Conservation (phyloP, 2,888 invertebrate genomes). For the Polydrusus tereticollis region DNA sequence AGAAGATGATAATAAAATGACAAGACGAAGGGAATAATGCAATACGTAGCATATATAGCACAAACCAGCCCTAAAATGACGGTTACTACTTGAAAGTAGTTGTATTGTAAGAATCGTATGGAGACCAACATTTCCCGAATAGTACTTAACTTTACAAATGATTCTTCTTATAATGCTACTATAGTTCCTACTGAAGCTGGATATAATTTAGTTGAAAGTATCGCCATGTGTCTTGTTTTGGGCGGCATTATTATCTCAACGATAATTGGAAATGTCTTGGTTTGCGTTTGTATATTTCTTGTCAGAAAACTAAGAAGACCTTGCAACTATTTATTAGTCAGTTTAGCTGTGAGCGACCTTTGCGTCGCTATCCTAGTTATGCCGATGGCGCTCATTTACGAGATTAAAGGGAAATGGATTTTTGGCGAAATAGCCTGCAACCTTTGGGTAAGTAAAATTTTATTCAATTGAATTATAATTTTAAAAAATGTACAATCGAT, state of each 20-base stretch:
- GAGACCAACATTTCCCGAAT: conserved; percentile 62
- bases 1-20: background rate
- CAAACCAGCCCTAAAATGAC: background rate
- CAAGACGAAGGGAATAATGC: background rate
- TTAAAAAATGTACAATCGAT: too few species aligned
- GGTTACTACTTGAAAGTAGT: background rate
- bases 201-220: conserved; percentile 68
- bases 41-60: background rate
- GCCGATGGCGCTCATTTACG: conserved; percentile 96
- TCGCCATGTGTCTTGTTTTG: conserved; percentile 80
- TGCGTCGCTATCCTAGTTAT: conserved; percentile 96
- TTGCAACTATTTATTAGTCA: conserved; percentile 93
- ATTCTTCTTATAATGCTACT: conserved; percentile 55
- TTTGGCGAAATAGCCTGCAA: conserved; percentile 94
- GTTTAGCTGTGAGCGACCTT: conserved; percentile 95
- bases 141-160: conserved; percentile 57
- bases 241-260: conserved; percentile 84
- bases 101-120: conserved; percentile 60
- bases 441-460: conserved; percentile 85
- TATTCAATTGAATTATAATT: too few species aligned
- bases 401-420: conserved; percentile 92
- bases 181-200: conserved; percentile 51
- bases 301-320: conserved; percentile 91
- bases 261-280: conserved; percentile 81
- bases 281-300: conserved; percentile 95